Base-by-base conservation (phyloP, 2,113 vertebrate genomes). In the Rhinolophus ferrumequinum region DNA sequence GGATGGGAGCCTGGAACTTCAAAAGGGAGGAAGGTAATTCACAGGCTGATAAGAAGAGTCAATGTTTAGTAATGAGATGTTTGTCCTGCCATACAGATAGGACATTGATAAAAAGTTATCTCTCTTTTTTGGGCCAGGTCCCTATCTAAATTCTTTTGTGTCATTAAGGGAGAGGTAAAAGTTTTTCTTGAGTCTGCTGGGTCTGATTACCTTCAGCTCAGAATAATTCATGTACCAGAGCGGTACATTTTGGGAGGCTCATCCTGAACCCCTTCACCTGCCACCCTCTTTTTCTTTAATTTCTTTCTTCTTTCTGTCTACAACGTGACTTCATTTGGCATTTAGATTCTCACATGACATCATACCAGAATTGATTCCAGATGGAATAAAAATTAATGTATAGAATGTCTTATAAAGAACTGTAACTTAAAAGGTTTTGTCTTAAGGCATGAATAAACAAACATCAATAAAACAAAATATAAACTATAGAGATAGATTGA, bases 351-450 rank as follows among this genome's bases (percentile, higher is more conserved):
- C 47, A 62, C 35, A 76, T 67, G 81, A 83, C 12, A 56, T 93
- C 56, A 60, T 44, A 94, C 58, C 72, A 84, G 84, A 94, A 95
- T 92, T 4, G 1, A 80, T 88, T 89, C 56, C 91, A 92, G 66
- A 66, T 50, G 44, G 79, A 81, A 75, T 75, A 88, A 92, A 92
- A 93, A 80, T 5, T 30, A 87, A 79, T 58, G 44, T 35, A 38
- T 87, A 66, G 54, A 72, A 72, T 87, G 69, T 64, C 70, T 58
- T 85, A 80, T 52, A 85, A 95, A 93, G 14, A 26, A 62, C 3
- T 88, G 13, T 30, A 76, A 76, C 75, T 50, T 88, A 24, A 92
- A 91, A 92, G 50, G 14, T 75, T 64, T 79, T 6, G 2, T 80
- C 22, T 33, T 88, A 35, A 66, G 52, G 70, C 76, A 30, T 80